A percentile compares a stretch with the other conserved stretches of the same genome.
These are phyloP conservation scores for Megaceryle maxima DNA, from an alignment of 2,113 vertebrate genomes.

Conservation along the genomic window DNA sequence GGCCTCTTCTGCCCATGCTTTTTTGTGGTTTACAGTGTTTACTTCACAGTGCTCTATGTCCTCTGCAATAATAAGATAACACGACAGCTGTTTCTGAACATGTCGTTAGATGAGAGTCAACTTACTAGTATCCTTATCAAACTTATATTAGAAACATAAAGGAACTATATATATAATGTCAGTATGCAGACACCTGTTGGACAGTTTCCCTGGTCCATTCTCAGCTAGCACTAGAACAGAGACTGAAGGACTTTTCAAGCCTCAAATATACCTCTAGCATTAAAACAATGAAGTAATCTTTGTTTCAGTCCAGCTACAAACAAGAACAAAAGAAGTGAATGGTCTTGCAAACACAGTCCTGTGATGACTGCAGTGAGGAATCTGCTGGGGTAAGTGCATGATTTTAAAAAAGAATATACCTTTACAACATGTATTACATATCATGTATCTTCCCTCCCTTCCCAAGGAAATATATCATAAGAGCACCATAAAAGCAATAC, in stretches of 20 bases:
- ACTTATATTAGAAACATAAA: not conserved
- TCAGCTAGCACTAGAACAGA: rapidly evolving
- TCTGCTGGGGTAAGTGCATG: rapidly evolving
- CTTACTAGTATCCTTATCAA: not conserved
- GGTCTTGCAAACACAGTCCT: not conserved
- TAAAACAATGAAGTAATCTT: not conserved
- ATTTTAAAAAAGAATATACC: not conserved
- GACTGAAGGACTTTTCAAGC: not conserved
- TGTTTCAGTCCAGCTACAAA: not conserved
- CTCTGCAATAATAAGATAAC: not conserved
- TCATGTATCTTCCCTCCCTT: not conserved
- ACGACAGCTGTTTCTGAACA: not conserved
- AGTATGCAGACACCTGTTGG: not conserved
- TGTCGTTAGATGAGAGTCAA: not conserved
- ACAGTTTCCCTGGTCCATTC: not conserved
- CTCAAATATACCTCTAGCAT: not conserved
- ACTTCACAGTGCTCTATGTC: not conserved
- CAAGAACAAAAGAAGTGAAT: not conserved
- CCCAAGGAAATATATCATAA: not conserved
- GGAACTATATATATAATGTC: not conserved
- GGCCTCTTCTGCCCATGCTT: not conserved
- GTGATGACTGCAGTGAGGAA: not conserved
- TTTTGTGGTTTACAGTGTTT: not conserved
- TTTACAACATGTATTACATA: not conserved
- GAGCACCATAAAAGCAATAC: not conserved